phyloP scores from a whole-genome alignment of 2,797 vertebrate species.

The Sebastiscus albofasciatus region DNA sequence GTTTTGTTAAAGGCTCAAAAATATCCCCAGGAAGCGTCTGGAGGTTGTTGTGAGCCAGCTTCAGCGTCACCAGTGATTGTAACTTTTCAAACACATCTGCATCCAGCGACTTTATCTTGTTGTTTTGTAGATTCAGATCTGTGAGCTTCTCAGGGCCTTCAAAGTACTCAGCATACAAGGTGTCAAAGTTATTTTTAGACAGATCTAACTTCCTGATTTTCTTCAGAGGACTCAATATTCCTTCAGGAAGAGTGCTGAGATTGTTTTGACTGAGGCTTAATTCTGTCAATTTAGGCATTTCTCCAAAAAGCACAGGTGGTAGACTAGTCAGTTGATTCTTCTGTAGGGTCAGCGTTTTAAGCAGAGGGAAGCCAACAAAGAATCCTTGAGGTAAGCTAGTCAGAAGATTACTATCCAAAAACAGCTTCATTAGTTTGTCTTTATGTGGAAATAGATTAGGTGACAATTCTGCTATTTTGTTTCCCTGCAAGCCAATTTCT shows the following conservation, averaged over 20 bases:
- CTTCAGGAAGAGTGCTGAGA: slow-evolving; percentile 77
- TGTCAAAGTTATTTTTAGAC: slow-evolving; percentile 79
- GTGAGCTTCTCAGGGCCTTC: slow-evolving; percentile 74
- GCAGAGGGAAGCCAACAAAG: slow-evolving; percentile 80
- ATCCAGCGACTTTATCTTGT: slow-evolving; percentile 71
- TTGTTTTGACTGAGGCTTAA: slow-evolving; percentile 81
- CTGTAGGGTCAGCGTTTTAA: slow-evolving; percentile 74
- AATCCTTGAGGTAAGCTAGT: slow-evolving; percentile 69
- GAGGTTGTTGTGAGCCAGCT: slow-evolving; percentile 64
- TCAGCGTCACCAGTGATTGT: slow-evolving; percentile 73
- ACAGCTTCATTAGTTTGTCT: slow-evolving; percentile 74
- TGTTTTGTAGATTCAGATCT: slow-evolving; percentile 79
- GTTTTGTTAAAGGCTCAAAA: slow-evolving; percentile 69
- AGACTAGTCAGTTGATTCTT: slow-evolving; percentile 77
- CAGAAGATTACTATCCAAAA: slow-evolving; percentile 81
- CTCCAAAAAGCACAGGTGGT: slow-evolving; percentile 77
- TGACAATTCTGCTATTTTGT: slow-evolving; percentile 77
- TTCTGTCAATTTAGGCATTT: slow-evolving; percentile 60
- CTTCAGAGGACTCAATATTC: slow-evolving; percentile 78
- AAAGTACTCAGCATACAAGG: slow-evolving; percentile 76
- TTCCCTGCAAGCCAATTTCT: slow-evolving; percentile 77
- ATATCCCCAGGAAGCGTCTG: slow-evolving; percentile 63
- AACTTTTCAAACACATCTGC: slow-evolving; percentile 71
- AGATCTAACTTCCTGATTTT: slow-evolving; percentile 78
- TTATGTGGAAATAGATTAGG: slow-evolving; percentile 79